A percentile compares a stretch with the other conserved stretches of the same genome.
phyloP scores from a whole-genome alignment of 23 tunicate genomes.

The Botrylloides violaceus region DNA sequence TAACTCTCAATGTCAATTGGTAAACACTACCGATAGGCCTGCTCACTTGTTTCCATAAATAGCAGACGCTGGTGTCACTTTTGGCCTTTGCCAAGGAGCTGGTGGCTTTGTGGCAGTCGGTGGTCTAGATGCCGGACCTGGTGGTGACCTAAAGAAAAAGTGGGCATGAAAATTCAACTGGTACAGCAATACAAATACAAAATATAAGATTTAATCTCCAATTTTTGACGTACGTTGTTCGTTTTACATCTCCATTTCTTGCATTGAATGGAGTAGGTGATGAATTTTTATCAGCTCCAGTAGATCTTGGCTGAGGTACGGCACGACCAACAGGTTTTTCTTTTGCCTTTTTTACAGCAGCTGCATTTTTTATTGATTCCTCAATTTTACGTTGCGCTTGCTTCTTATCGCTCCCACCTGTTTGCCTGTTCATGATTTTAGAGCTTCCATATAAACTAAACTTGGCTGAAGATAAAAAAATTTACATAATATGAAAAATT shows the following conservation, averaged over 20 bases:
- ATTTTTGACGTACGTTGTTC: not conserved
- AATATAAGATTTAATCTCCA: not conserved
- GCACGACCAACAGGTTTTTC: constrained; percentile 27
- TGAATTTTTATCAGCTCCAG: not conserved
- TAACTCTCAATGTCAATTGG: too few relatives aligned
- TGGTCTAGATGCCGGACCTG: not conserved
- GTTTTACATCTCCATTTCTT: constrained; percentile 16
- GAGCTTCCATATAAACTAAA: too few relatives aligned
- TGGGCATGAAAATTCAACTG: not conserved
- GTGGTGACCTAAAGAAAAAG: not conserved
- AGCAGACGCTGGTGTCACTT: constrained; percentile 3
- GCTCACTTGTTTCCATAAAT: constrained; percentile 19
- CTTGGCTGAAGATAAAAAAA: too few relatives aligned
- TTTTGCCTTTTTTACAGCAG: not conserved
- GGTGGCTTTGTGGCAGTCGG: constrained; percentile 10
- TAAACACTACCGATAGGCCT: not conserved
- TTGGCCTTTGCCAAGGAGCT: constrained; percentile 24
- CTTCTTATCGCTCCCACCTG: not conserved
- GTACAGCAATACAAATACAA: not conserved
- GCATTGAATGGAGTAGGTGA: not conserved
- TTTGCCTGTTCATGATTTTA: constrained; percentile 5
- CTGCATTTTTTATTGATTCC: constrained; percentile 2
- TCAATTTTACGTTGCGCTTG: not conserved
- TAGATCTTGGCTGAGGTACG: constrained; percentile 13
- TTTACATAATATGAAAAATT: too few relatives aligned